Base-by-base conservation (phyloP, 1,140 invertebrate genomes). In the Paralvinella palmiformis region DNA sequence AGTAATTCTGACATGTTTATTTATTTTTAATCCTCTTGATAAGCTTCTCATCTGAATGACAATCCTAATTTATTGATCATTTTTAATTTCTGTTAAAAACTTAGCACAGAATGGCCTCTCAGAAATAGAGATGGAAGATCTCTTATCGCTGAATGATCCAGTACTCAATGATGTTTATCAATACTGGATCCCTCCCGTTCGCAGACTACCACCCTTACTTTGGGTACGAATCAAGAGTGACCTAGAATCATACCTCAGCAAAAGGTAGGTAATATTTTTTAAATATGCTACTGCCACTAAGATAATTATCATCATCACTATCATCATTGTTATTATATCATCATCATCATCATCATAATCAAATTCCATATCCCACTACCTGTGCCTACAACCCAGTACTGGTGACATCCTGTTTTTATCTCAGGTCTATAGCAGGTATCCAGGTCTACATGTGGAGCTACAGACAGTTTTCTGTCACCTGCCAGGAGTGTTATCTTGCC, bases 131-230 rank as follows among this genome's bases (percentile, higher is more conserved):
- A 63, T 67, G 36, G 65, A 67, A 45, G 65, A 67, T 45, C 35
- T 67, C 5, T 45, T 67, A 29, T 63, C 59, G 13, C 55, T 67
- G 17, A 37, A 59, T 31, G 65, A 67, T 27, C 22, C 35, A 5
- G 62, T 67, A 2, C 55, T 67, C n/a, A 63, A 58, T 22, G 65
- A 67, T 41, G 65, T 67, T 4, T 67, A 65, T 44, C 48, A 58
- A 24, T 61, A 67, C 20, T 64, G 62, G 61, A 44, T 56, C 1
- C 65, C 65, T 35, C 65, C 65, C 6, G 32, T 64, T 33, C 52
- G 61, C 13, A 20, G 65, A 17, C 50, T 67, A 32, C 65, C 65
- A 33, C 62, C 65, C 10, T 37, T 67, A 10, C 56, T 67, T 6
- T 45, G 53, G n/a, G 35, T 37, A n/a, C 48, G 65, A 13, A 22